These are phyloP conservation scores for Iphiclides podalirius DNA, from an alignment of 2,888 invertebrate species.

Conservation along the genomic window DNA sequence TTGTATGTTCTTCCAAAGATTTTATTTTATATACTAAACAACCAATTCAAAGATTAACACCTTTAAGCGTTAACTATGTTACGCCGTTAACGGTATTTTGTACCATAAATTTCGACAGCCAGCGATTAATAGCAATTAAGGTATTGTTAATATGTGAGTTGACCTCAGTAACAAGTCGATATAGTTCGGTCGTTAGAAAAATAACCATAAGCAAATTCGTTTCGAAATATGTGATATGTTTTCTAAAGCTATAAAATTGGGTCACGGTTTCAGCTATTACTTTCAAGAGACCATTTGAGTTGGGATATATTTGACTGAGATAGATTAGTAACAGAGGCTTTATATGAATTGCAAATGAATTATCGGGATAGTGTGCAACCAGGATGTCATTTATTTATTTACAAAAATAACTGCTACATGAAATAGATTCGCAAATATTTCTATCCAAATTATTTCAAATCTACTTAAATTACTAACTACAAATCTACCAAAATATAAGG, in stretches of 20 bases:
- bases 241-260: neutral
- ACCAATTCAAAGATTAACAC: too few species aligned
- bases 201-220: constrained; percentile 1
- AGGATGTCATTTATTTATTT: neutral
- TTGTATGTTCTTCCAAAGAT: too few species aligned
- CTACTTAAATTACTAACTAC: too few species aligned
- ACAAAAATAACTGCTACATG: too few species aligned
- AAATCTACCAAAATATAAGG: too few species aligned
- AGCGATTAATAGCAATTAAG: constrained; percentile 6
- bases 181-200: neutral
- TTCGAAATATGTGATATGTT: neutral
- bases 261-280: neutral
- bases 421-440: too few species aligned
- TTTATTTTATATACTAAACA: too few species aligned
- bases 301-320: neutral
- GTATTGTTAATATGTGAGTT: neutral
- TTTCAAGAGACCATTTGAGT: neutral
- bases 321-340: neutral
- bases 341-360: neutral
- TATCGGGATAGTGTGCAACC: neutral
- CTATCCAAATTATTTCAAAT: too few species aligned
- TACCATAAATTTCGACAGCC: constrained; percentile 6
- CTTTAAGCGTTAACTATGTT: too few species aligned
- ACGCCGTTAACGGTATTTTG: neutral
- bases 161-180: constrained; percentile 1